phyloP scores from a whole-genome alignment of 1,140 invertebrate genomes.

The Littorina saxatilis region DNA sequence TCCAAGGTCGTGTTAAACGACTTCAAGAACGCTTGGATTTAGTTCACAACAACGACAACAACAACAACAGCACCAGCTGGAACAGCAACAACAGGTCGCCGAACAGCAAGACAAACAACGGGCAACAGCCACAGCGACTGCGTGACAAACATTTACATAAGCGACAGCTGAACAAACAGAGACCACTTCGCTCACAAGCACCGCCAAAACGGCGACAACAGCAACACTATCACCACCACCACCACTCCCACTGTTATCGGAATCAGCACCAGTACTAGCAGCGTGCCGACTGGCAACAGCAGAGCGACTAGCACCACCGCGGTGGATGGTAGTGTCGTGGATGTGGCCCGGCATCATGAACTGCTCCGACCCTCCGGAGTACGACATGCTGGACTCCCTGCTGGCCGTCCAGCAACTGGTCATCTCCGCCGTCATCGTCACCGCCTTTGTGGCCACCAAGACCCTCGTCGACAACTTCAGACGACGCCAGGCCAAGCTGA shows the following conservation, averaged over 20 bases:
- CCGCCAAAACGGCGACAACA: no score
- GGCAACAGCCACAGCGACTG: no score
- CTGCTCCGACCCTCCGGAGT: conserved; percentile 30
- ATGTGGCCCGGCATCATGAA: conserved; percentile 14
- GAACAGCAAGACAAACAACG: no score
- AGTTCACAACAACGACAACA: no score
- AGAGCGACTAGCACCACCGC: neutral
- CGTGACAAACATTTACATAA: no score
- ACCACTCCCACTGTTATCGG: neutral
- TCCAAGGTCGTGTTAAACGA: no score
- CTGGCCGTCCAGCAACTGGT: conserved; percentile 50
- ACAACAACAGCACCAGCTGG: no score
- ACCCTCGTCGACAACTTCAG: conserved; percentile 54
- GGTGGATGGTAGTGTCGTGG: neutral
- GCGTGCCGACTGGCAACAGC: neutral
- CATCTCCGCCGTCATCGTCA: conserved; percentile 58
- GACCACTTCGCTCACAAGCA: no score
- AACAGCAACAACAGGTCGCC: no score
- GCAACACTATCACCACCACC: neutral
- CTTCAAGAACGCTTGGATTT: no score
- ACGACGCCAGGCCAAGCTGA: conserved; percentile 52
- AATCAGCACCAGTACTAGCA: neutral
- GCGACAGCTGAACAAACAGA: no score
- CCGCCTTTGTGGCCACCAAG: conserved; percentile 59
- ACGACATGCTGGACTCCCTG: conserved; percentile 35